Base-by-base conservation (phyloP, 1,140 invertebrate genomes). In the Zaprionus capensis region DNA sequence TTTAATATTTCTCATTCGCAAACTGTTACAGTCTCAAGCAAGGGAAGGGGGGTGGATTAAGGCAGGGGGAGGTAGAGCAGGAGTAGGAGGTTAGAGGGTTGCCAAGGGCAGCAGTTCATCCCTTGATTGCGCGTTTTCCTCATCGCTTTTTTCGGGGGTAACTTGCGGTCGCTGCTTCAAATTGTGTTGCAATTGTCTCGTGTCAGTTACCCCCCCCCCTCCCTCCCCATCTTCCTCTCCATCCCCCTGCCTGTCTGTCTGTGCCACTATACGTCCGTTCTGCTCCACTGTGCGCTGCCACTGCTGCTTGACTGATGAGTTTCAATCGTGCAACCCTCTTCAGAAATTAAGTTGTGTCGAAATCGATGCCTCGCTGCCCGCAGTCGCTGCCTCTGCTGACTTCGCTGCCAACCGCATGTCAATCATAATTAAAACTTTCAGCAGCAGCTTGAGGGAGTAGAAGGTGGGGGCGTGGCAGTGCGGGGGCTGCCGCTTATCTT, bases 401-500 rank as follows among this genome's bases (percentile, higher is more conserved):
- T 66, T 69, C 53, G 36, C 58, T 20, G 68, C 56, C 81, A 67
- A 88, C 84, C 84, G 84, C 86, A 88, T 88, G 85, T 88, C 85
- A 88, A 88, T 88, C 85, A 88, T 88, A 88, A 88, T 88, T 88
- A 88, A 88, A 88, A 88, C 57, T 88, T 90, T 81, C 71, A 26
- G 55, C 41, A 46, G 41, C 41, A 46, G 41, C 41, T 46, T 68
- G 15, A 0, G 28, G 6, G 51, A 57, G 53, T 3, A 51, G 67
- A 28, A 64, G 63, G 34, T 59, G 62, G 34, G 69, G 51, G 55
- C 9, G 56, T 14, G 56, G 56, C 24, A 31, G 7, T 2, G 15
- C 17, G 31, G 73, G 68, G 34, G 34, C 57, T 88, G 41, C 71
- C 56, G 68, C 75, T 78, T 88, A 87, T 88, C 84, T 87, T 87